phyloP scores from a whole-genome alignment of 2,888 invertebrate genomes.

The Salpingus planirostris region DNA sequence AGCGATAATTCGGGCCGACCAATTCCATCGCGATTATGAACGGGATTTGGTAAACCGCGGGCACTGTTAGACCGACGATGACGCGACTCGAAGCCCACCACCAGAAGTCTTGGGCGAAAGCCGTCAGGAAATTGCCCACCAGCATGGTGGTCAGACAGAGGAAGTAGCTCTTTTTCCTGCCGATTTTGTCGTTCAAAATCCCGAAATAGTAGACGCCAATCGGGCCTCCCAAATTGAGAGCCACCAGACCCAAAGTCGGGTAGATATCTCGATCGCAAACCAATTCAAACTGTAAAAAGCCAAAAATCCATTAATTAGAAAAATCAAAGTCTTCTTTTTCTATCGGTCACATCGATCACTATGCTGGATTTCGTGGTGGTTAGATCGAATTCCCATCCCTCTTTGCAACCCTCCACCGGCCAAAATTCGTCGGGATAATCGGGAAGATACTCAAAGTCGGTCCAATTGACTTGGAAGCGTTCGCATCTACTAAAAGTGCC shows the following conservation, averaged over 20 bases:
- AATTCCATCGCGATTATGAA: conserved; percentile 89
- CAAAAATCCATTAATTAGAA: too few relatives aligned
- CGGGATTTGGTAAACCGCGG: conserved; percentile 89
- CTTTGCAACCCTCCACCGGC: too few relatives aligned
- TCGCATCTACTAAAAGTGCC: conserved; percentile 61
- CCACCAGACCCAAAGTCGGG: conserved; percentile 77
- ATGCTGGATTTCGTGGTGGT: too few relatives aligned
- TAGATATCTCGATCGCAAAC: conserved; percentile 82
- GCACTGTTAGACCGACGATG: conserved; percentile 83
- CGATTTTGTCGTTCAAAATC: conserved; percentile 76
- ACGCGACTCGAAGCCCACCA: conserved; percentile 73
- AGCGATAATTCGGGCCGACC: conserved; percentile 84
- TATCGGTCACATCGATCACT: too few relatives aligned
- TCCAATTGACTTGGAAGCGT: conserved; percentile 69
- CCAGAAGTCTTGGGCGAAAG: conserved; percentile 70
- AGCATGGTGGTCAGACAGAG: conserved; percentile 74
- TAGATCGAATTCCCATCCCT: too few relatives aligned
- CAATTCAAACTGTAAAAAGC: conserved; percentile 75
- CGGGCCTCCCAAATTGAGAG: conserved; percentile 81
- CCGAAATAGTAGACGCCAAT: conserved; percentile 86
- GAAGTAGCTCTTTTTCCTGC: conserved; percentile 79
- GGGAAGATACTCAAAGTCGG: too few relatives aligned
- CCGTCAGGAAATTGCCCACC: conserved; percentile 69
- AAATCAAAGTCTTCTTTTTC: too few relatives aligned
- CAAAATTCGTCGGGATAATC: too few relatives aligned